Evolutionary conservation across 2,888 invertebrate species (phyloP), one percentile per base, ranked within the genome.

Genomic region (Scelioninae gen. 1): DNA sequence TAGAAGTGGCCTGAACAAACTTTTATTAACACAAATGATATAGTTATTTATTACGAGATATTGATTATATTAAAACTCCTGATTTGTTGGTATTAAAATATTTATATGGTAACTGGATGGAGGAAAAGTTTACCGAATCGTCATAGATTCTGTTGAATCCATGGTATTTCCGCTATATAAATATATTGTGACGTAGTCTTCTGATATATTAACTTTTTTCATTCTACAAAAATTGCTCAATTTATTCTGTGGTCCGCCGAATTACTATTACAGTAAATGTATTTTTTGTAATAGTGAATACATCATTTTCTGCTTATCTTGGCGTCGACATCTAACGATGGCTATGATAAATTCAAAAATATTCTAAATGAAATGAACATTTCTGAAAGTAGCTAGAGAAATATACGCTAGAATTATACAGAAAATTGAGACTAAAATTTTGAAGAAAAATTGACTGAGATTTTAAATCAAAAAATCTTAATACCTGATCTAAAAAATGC

Each of bases 61-160:
- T 15, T 29, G 16, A 68, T 66, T 45, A 62, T 31, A 66, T 55
- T 82, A 31, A 71, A 60, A 76, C 68, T 76, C 69, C 72, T 55
- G 80, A 68, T 80, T 74, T 80, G 80, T 80, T 80, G 80, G 66
- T 40, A 62, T 74, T 68, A 63, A 80, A 45, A 80, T 80, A 74
- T 79, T 72, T 80, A 66, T 79, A 62, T 45, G 60, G 6, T 34
- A 53, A 47, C 29, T 51, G 23, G 49, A 63, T 56, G 53, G 16
- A 51, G 13, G 40, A 43, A 71, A 45, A 63, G 65, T 58, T 66
- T 32, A 60, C 32, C 58, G 79, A 71, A 65, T 71, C 51, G 45
- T 23, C 55, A 11, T 60, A 15, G 9, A 40, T 62, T 53, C 53
- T n/a, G 13, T 55, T 55, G 9, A 34, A 34, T 55, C 34, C 23